phyloP scores from a whole-genome alignment of 2,888 invertebrate genomes.

The Oasisia sp. region DNA sequence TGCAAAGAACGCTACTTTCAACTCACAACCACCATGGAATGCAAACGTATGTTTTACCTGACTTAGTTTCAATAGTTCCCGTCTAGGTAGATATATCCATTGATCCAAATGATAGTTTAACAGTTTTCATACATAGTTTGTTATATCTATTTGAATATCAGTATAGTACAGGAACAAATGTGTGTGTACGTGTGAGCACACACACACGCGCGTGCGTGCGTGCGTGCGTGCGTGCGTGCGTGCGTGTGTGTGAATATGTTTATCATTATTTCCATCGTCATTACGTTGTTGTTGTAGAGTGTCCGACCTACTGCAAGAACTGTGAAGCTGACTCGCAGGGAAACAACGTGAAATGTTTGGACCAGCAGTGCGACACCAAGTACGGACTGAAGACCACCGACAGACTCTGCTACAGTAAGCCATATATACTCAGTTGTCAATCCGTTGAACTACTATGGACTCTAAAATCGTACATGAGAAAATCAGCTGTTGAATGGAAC shows the following conservation, averaged over 20 bases:
- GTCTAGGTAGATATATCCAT: not conserved
- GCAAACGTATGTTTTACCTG: not conserved
- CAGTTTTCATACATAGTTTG: not conserved
- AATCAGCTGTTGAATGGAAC: too few species aligned
- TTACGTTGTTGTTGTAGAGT: not conserved
- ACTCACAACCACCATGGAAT: not conserved
- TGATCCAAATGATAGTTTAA: not conserved
- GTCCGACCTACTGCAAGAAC: conserved; percentile 8
- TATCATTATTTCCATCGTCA: not conserved
- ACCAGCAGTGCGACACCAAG: conserved; percentile 24
- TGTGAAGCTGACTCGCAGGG: not conserved
- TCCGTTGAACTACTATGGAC: not conserved
- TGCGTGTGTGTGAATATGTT: too few species aligned
- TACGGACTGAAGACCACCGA: conserved; percentile 20
- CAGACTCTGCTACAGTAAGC: conserved; percentile 23
- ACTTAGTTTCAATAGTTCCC: not conserved
- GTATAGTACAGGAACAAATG: too few species aligned
- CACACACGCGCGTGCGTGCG: too few species aligned
- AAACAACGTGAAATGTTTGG: not conserved
- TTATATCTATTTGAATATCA: too few species aligned
- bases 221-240: too few species aligned
- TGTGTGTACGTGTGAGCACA: too few species aligned
- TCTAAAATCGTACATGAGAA: too few species aligned
- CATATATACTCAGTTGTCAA: not conserved
- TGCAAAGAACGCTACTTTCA: not conserved